Evolutionary conservation across 1,140 invertebrate species (phyloP).

Genomic region (Drosophila repleta): DNA sequence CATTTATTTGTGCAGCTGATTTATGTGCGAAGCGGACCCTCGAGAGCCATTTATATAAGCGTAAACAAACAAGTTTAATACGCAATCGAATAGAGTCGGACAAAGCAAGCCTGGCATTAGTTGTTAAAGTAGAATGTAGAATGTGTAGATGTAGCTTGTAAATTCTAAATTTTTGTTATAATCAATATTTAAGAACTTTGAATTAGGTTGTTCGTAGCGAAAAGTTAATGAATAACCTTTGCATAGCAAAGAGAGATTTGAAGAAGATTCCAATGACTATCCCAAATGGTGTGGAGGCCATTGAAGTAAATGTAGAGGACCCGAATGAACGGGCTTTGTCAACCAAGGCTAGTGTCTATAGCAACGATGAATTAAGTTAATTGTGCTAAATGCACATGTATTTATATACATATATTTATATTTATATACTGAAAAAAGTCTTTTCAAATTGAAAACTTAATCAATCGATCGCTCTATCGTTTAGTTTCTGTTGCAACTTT

Average conservation of each 20-base stretch:
- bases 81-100: neutral
- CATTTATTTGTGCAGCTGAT: slow-evolving; percentile 30
- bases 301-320: neutral
- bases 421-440: too few species aligned
- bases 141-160: too few species aligned
- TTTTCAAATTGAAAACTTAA: neutral
- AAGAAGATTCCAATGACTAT: neutral
- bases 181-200: too few species aligned
- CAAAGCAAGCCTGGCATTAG: too few species aligned
- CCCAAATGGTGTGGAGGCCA: neutral
- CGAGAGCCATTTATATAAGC: neutral
- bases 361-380: neutral
- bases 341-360: neutral
- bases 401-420: too few species aligned
- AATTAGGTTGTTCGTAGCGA: neutral
- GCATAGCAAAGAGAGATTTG: neutral
- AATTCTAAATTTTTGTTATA: too few species aligned
- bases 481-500: slow-evolving; percentile 5
- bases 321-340: neutral
- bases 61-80: neutral
- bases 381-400: too few species aligned
- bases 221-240: neutral
- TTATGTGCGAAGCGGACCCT: slow-evolving; percentile 32
- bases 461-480: neutral
- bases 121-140: too few species aligned